These are phyloP conservation scores for Agrochola circellaris DNA, from an alignment of 2,888 invertebrate species.

Conservation along the genomic window DNA sequence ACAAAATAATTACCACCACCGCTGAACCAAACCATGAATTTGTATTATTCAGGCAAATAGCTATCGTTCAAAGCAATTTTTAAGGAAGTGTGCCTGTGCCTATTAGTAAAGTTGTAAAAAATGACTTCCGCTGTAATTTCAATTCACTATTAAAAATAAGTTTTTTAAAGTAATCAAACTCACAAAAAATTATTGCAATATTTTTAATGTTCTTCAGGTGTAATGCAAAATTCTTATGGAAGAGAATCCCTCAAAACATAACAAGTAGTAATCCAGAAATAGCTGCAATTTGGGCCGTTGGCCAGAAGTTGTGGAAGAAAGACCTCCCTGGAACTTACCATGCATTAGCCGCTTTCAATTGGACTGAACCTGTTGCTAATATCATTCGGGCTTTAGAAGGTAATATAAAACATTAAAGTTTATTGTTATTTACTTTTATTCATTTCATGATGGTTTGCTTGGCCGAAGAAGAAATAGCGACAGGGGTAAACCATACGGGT, in stretches of 20 bases:
- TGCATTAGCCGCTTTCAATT: constrained; percentile 93
- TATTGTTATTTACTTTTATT: background rate
- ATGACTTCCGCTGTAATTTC: background rate
- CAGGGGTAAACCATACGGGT: background rate
- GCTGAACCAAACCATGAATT: background rate
- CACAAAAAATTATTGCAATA: background rate
- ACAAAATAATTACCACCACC: background rate
- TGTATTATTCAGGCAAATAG: background rate
- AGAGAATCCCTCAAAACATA: constrained; percentile 94
- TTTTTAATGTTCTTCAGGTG: constrained; percentile 90
- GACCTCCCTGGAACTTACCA: constrained; percentile 95
- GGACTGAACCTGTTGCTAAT: constrained; percentile 95
- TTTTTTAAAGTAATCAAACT: background rate
- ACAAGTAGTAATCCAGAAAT: constrained; percentile 94
- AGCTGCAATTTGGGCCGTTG: constrained; percentile 94
- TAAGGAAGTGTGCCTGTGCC: background rate
- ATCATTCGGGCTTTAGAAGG: constrained; percentile 96
- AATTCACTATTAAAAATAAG: background rate
- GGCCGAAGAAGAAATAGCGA: background rate
- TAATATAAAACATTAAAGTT: constrained; percentile 75
- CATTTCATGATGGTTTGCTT: background rate
- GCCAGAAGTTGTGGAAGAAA: constrained; percentile 96
- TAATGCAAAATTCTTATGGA: constrained; percentile 98
- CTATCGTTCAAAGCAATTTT: background rate
- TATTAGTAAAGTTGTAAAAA: background rate